Evolutionary conservation across 2,113 vertebrate genomes (phyloP).

Genomic region (Herpailurus yagouaroundi): DNA sequence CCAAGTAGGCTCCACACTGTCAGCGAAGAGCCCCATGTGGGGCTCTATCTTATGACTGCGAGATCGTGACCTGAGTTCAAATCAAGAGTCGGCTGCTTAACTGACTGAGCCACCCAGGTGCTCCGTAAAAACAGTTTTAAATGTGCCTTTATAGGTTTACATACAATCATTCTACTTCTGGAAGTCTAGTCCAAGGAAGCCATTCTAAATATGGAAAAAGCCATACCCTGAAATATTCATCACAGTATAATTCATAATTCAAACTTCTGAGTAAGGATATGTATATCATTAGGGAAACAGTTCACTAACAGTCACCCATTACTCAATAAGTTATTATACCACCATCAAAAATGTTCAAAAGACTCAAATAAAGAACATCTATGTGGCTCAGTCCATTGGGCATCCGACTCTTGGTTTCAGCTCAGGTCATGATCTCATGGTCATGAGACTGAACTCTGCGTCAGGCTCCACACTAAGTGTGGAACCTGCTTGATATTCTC

Average conservation of each 20-base stretch:
- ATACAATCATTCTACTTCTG: background rate
- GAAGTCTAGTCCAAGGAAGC: background rate
- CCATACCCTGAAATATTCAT: background rate
- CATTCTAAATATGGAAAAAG: background rate
- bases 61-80: too few relatives aligned
- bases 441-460: too few relatives aligned
- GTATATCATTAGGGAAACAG: background rate
- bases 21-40: too few relatives aligned
- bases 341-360: background rate
- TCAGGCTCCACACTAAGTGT: too few relatives aligned
- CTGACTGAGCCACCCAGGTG: too few relatives aligned
- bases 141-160: background rate
- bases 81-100: too few relatives aligned
- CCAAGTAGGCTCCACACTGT: too few relatives aligned
- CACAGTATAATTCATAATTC: background rate
- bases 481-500: too few relatives aligned
- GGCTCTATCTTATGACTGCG: too few relatives aligned
- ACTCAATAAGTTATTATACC: background rate
- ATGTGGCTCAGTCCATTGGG: too few relatives aligned
- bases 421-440: too few relatives aligned
- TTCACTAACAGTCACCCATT: background rate
- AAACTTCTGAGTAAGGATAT: background rate
- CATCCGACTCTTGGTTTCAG: too few relatives aligned
- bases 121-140: background rate
- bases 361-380: background rate